Percentiles rank a stretch among this genome's conserved stretches.
These are phyloP conservation scores for Agriopis aurantiaria DNA, from an alignment of 2,888 invertebrate genomes.

Conservation along the genomic window DNA sequence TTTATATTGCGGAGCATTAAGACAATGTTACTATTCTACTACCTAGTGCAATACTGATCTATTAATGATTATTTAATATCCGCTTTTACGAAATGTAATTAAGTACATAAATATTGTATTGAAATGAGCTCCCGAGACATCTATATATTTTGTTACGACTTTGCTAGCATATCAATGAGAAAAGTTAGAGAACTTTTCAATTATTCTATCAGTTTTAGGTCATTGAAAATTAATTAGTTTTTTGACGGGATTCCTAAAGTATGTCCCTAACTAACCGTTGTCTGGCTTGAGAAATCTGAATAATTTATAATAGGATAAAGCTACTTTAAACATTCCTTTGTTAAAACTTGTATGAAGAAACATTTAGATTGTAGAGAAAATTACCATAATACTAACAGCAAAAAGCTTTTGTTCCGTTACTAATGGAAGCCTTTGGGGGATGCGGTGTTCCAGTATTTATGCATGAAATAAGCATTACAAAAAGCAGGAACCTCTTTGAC, in stretches of 20 bases:
- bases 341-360: slow-evolving; percentile 1
- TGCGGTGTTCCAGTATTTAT: slow-evolving; percentile 22
- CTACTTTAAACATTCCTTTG: neutral
- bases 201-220: slow-evolving; percentile 4
- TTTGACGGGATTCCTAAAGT: neutral
- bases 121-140: neutral
- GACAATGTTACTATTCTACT: no score
- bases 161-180: slow-evolving; percentile 1
- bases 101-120: neutral
- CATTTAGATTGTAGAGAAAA: slow-evolving; percentile 10
- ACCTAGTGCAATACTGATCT: no score
- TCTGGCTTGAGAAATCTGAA: neutral
- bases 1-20: no score
- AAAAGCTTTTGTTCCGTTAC: slow-evolving; percentile 21
- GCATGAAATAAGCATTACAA: slow-evolving; percentile 27
- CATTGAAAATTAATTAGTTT: neutral
- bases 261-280: neutral
- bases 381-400: slow-evolving; percentile 11
- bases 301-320: neutral
- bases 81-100: neutral
- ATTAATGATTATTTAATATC: no score
- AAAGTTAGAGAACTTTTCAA: slow-evolving; percentile 9
- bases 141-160: neutral
- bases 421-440: slow-evolving; percentile 19
- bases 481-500: slow-evolving; percentile 23